Base-by-base conservation (phyloP, 2,888 invertebrate species). In the Horisme vitalbata region DNA sequence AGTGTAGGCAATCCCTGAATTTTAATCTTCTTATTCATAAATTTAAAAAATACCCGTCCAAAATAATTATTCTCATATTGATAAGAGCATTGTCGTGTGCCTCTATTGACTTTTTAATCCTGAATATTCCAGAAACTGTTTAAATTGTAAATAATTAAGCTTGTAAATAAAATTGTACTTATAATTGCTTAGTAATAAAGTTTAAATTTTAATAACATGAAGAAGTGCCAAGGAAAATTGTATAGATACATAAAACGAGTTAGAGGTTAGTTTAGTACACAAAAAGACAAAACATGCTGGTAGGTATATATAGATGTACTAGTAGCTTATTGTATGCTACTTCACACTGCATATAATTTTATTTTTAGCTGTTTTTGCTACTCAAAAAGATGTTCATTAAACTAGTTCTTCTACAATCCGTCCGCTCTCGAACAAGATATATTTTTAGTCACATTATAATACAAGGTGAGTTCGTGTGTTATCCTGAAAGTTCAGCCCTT, bases 11-110 rank as follows among this genome's bases (percentile, higher is more conserved):
- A n/a, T 14, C 21, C 9, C n/a, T 9, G 23, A 31, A 18, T 35
- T 32, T 9, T 23, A 3, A 24, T 14, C 18, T 34, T 35, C 15
- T 5, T 3, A n/a, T 28, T 36, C 11, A 18, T 31, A 15, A 30
- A 23, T 11, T 5, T 27, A 41, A 27, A 39, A 26, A 45, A 30
- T 41, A 47, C 57, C 58, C 58, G 58, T 58, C 58, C 58, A 58
- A 52, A 28, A n/a, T 39, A 45, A 34, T 41, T 9, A 39, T 36
- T 41, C 35, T 26, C 30, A 20, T 52, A 44, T 28, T 23, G 9
- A 27, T 45, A 47, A 38, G 43, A 51, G 43, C 36, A 44, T 51
- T 46, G 26, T 38, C 37, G 31, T 30, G 51, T 53, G 53, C 46
- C 51, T 53, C 43, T 34, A 57, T 28, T 51, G 24, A 43, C 21